Conservation (phyloP, 2,888 invertebrate species). For the Dicranocentrus wangi region DNA sequence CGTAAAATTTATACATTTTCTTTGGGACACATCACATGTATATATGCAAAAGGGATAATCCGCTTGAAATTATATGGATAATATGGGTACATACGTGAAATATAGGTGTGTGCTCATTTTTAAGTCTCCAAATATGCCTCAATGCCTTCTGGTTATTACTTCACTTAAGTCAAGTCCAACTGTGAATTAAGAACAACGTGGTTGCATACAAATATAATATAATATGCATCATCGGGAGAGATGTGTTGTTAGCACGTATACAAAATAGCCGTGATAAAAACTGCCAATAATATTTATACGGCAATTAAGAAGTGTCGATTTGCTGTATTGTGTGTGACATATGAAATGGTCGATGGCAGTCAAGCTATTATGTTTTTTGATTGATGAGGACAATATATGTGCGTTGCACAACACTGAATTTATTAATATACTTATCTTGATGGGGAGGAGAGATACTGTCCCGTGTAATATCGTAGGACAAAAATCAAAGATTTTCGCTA, state of each 20-base stretch:
- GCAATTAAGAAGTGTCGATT: slow-evolving; percentile 56
- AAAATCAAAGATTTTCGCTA: not conserved
- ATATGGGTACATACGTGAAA: not conserved
- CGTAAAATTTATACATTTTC: too few relatives aligned
- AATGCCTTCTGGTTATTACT: slow-evolving; percentile 16
- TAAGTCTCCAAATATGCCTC: slow-evolving; percentile 36
- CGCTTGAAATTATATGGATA: too few relatives aligned
- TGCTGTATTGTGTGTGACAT: slow-evolving; percentile 34
- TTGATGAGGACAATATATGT: slow-evolving; percentile 54
- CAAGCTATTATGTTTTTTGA: slow-evolving; percentile 47
- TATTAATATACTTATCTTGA: slow-evolving; percentile 33
- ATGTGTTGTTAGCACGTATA: not conserved
- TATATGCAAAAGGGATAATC: too few relatives aligned
- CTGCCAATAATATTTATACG: slow-evolving; percentile 47
- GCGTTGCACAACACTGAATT: slow-evolving; percentile 36
- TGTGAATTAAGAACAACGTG: slow-evolving; percentile 39
- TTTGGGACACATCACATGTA: too few relatives aligned
- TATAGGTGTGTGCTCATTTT: slow-evolving; percentile 37
- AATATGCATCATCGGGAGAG: not conserved
- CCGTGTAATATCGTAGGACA: not conserved
- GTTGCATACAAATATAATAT: not conserved
- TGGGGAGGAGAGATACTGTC: not conserved
- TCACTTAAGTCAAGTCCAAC: slow-evolving; percentile 43
- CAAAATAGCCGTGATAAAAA: not conserved
- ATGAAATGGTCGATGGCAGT: slow-evolving; percentile 34